A percentile compares a stretch with the other conserved stretches of the same genome.
Conservation (phyloP, 2,113 vertebrate genomes). For the Poeciliopsis occidentalis region DNA sequence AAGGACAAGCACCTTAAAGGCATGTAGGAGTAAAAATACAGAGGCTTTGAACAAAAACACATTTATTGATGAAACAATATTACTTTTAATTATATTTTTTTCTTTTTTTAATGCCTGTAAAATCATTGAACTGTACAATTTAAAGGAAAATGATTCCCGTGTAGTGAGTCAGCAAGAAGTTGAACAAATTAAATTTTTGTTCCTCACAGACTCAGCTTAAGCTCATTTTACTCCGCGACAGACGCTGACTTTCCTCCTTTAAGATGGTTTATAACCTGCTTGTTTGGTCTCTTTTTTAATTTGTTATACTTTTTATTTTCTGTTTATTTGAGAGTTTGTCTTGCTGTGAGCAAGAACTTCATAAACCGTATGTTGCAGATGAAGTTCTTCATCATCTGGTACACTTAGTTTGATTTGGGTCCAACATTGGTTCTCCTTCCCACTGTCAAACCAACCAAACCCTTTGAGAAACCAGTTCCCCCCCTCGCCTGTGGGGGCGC, state of each 20-base stretch:
- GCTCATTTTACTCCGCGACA: background rate
- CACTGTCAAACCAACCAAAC: too few relatives aligned
- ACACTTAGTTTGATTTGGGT: too few relatives aligned
- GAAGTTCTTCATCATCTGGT: too few relatives aligned
- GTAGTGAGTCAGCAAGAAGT: background rate
- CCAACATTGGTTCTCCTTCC: too few relatives aligned
- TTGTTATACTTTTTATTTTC: too few relatives aligned
- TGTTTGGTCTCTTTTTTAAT: too few relatives aligned
- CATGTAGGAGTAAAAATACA: constrained; percentile 4
- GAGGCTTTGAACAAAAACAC: background rate
- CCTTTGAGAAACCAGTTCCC: too few relatives aligned
- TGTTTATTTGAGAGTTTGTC: background rate
- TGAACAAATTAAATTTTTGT: background rate
- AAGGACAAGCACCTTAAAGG: constrained; percentile 16
- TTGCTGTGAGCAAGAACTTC: background rate
- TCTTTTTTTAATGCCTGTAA: background rate
- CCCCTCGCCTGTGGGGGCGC: too few relatives aligned
- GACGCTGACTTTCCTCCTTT: background rate
- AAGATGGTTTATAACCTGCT: too few relatives aligned
- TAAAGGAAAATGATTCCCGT: background rate
- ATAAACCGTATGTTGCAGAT: too few relatives aligned
- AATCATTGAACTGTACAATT: background rate
- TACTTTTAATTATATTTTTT: background rate
- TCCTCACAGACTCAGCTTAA: background rate
- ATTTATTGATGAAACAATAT: background rate